Percentiles rank a stretch among this genome's conserved stretches.
Conservation (phyloP, 2,888 invertebrate genomes). For the Byasa hedistus region DNA sequence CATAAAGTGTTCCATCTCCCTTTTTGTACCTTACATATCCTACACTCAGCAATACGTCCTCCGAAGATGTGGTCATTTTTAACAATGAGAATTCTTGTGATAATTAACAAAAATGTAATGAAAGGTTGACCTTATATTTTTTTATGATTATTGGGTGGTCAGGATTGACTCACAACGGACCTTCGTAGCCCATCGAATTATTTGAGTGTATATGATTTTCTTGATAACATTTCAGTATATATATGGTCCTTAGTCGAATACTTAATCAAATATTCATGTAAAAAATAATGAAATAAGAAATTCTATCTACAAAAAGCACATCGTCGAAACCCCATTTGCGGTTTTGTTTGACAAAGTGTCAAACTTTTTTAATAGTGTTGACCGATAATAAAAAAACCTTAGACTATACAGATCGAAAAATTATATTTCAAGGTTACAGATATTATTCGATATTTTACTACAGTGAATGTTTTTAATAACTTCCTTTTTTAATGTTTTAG, state of each 20-base stretch:
- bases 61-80: conserved; percentile 91
- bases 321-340: conserved; percentile 64
- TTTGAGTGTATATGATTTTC: conserved; percentile 13
- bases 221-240: conserved; percentile 5
- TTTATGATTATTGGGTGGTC: conserved; percentile 24
- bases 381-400: conserved; percentile 7
- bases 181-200: conserved; percentile 3
- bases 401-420: too few relatives aligned
- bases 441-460: too few relatives aligned
- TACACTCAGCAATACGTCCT: conserved; percentile 96
- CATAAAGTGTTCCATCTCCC: conserved; percentile 95
- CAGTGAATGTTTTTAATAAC: too few relatives aligned
- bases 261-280: conserved; percentile 39
- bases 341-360: conserved; percentile 61
- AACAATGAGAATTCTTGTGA: conserved; percentile 2
- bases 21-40: conserved; percentile 96
- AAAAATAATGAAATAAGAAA: conserved; percentile 51
- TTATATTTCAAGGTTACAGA: too few relatives aligned
- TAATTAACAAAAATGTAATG: conserved; percentile 22
- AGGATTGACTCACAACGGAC: conserved; percentile 14
- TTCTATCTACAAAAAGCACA: conserved; percentile 60
- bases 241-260: conserved; percentile 8
- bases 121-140: conserved; percentile 27
- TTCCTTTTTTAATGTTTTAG: too few relatives aligned
- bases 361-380: conserved; percentile 30